Conservation (phyloP, 2,888 invertebrate species). For the Lapara coniferarum region DNA sequence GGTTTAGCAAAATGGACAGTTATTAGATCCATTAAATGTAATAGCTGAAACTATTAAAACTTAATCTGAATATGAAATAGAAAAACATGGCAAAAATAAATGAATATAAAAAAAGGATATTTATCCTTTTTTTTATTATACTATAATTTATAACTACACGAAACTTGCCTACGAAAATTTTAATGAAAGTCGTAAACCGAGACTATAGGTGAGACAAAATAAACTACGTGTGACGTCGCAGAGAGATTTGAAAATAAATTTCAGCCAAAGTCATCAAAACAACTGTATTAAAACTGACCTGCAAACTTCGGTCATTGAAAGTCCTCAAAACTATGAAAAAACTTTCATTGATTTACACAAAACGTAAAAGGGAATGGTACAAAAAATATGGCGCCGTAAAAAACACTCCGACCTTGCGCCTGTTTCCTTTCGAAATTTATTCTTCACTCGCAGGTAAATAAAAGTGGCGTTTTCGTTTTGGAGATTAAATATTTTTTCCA, state of each 20-base stretch:
- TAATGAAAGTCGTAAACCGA: no score
- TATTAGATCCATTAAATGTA: no score
- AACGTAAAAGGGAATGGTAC: constrained; percentile 10
- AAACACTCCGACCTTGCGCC: constrained; percentile 21
- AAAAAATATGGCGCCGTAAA: constrained; percentile 17
- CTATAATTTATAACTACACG: no score
- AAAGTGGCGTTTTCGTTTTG: constrained; percentile 15
- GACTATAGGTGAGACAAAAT: no score
- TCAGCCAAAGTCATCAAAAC: neutral
- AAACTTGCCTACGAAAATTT: no score
- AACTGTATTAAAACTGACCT: neutral
- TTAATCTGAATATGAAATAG: no score
- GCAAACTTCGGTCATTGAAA: constrained; percentile 4
- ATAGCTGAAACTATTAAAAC: no score
- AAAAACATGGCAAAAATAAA: no score
- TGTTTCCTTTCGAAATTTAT: constrained; percentile 20
- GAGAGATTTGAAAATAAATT: neutral
- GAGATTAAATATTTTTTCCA: constrained; percentile 17
- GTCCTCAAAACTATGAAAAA: constrained; percentile 6
- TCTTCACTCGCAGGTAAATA: constrained; percentile 18
- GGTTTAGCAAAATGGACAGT: no score
- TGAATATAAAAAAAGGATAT: no score
- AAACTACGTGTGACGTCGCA: no score
- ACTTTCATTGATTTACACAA: constrained; percentile 18
- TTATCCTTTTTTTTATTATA: no score